These are phyloP conservation scores for Plumapathes pennacea DNA, from an alignment of 92 coral and sea anemone species.

Conservation along the genomic window DNA sequence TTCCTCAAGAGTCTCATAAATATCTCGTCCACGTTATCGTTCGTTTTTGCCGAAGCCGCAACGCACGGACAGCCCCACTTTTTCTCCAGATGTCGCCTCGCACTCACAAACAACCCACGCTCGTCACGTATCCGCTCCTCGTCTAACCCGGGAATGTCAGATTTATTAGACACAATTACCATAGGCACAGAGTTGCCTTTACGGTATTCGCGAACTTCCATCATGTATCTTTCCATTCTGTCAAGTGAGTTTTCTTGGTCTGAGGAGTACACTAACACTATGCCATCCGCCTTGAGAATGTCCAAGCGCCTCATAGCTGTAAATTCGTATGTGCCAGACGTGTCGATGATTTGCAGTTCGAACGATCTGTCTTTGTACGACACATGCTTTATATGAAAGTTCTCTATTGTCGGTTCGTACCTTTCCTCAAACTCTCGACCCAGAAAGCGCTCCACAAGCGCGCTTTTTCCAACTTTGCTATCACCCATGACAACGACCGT, in stretches of 20 bases:
- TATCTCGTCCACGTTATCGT: constrained; percentile 34
- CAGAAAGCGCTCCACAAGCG: constrained; percentile 73
- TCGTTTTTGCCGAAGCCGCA: constrained; percentile 55
- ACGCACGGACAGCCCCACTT: constrained; percentile 65
- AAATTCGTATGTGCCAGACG: constrained; percentile 88
- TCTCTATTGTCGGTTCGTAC: constrained; percentile 84
- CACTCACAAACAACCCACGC: constrained; percentile 39
- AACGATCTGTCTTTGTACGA: constrained; percentile 66
- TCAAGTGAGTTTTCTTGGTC: constrained; percentile 56
- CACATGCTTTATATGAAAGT: constrained; percentile 77
- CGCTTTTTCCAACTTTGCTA: constrained; percentile 84
- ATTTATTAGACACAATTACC: constrained; percentile 81
- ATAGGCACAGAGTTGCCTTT: constrained; percentile 46
- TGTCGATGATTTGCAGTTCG: constrained; percentile 84
- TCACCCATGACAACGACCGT: constrained; percentile 91
- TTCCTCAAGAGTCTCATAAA: constrained; percentile 44
- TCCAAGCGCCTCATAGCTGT: constrained; percentile 93
- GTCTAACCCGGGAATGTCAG: constrained; percentile 24
- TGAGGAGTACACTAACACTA: constrained; percentile 76
- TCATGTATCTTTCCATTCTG: constrained; percentile 67
- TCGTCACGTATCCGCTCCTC: constrained; percentile 30
- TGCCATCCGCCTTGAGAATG: constrained; percentile 81
- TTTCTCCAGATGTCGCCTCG: constrained; percentile 29
- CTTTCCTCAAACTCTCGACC: constrained; percentile 57
- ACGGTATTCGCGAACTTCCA: constrained; percentile 60